Evolutionary conservation across 2,797 vertebrate species (phyloP).

Genomic region (Sebastolobus alascanus): DNA sequence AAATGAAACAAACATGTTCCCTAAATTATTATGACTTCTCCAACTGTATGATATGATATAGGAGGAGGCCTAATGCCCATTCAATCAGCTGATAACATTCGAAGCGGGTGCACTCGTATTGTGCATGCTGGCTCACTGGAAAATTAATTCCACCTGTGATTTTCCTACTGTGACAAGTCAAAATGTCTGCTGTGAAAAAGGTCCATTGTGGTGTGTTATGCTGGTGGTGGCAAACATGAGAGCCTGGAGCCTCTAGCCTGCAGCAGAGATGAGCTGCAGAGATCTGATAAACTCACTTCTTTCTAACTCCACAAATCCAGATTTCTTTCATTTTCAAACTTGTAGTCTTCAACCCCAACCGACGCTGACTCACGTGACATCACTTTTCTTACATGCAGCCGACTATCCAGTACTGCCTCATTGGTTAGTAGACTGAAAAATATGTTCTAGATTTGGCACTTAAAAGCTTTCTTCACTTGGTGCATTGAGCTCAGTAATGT

Average conservation of each 20-base stretch:
- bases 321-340: neutral
- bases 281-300: neutral
- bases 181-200: neutral
- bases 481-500: too few relatives aligned
- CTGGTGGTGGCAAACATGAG: neutral
- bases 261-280: neutral
- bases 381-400: too few relatives aligned
- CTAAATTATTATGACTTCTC: neutral
- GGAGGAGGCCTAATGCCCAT: neutral
- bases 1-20: neutral
- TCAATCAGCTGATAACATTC: too few relatives aligned
- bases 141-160: too few relatives aligned
- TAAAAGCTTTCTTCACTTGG: too few relatives aligned
- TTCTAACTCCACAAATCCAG: neutral
- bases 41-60: neutral
- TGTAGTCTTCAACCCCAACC: neutral
- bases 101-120: too few relatives aligned
- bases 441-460: too few relatives aligned
- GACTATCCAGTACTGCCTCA: too few relatives aligned
- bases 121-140: too few relatives aligned
- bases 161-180: neutral
- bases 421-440: too few relatives aligned
- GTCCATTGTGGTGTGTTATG: neutral
- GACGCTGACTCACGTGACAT: neutral
- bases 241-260: neutral